phyloP scores from a whole-genome alignment of 2,797 vertebrate genomes.

The Pipistrellus pygmaeus region DNA sequence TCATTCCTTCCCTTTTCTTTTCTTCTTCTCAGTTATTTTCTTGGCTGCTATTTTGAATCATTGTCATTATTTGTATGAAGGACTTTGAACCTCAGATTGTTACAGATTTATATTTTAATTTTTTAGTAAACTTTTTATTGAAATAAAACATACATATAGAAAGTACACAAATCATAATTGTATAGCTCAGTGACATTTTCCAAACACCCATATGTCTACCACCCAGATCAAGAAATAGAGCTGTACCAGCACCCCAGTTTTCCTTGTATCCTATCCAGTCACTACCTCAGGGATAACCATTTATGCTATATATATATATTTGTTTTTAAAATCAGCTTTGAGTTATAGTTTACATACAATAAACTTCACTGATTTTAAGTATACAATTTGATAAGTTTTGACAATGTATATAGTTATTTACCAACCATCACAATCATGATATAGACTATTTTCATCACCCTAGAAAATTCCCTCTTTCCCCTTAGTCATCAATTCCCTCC shows the following conservation, averaged over 20 bases:
- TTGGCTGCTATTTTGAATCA: conserved; percentile 56
- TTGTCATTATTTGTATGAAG: conserved; percentile 37
- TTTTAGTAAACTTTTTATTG: conserved; percentile 52
- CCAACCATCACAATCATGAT: neutral
- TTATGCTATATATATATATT: neutral
- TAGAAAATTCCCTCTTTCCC: neutral
- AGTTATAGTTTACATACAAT: conserved; percentile 20
- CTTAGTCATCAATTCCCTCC: conserved; percentile 8
- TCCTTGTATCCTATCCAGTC: neutral
- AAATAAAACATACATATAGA: conserved; percentile 49
- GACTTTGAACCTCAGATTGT: neutral
- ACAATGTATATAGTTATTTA: neutral
- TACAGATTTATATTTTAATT: neutral
- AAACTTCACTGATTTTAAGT: conserved; percentile 27
- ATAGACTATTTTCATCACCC: conserved; percentile 42
- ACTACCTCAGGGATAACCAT: neutral
- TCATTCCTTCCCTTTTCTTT: conserved; percentile 18
- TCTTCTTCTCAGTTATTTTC: conserved; percentile 46
- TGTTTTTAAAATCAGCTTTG: conserved; percentile 1
- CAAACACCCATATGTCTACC: conserved; percentile 8
- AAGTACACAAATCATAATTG: conserved; percentile 15
- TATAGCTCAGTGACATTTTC: conserved; percentile 29
- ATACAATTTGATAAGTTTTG: conserved; percentile 41
- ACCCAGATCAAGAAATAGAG: conserved; percentile 47
- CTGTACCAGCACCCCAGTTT: neutral